Base-by-base conservation (phyloP, 92 coral and sea anemone genomes). In the Actinernus sp. region DNA sequence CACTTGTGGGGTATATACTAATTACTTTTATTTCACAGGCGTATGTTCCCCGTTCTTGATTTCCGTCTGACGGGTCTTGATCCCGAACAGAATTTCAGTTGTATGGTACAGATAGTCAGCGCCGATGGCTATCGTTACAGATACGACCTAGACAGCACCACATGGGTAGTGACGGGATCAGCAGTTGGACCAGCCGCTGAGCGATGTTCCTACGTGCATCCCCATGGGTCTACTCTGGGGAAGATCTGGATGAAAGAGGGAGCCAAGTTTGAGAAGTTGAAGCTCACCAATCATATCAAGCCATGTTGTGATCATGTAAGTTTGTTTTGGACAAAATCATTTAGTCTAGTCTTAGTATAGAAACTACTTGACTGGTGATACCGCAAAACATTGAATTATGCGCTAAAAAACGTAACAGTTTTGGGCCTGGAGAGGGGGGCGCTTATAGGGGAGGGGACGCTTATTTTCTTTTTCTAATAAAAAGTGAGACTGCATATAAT, bases 31-130 rank as follows among this genome's bases (percentile, higher is more conserved):
- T 26, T 14, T 3, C 63, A 3, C 34, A 92, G 97, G 72, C 88
- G 92, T 2, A 90, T 93, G 97, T 93, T 93, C 38, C 98, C 98
- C 18, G 51, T 87, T 34, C 90, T 85, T 25, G 97, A 91, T 33
- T 79, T 93, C 68, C 70, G 62, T 36, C 47, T 90, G 19, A 59
- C 84, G 1, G 98, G 97, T 21, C 79, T 93, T 24, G 87, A 77
- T 3, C 87, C 89, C 0, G 78, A 83, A 54, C 85, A 86, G 45
- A 74, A 79, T 53, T 93, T 89, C 81, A 92, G 89, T 40, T 78
- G 96, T 51, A 88, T 83, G 41, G 85, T 93, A 8, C 85, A 83
- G 49, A 61, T 90, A 31, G 62, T 86, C 13, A 74, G 85, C 20
- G 76, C 70, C 16, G 98, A 93, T 11, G 31, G 62, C 53, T 55